A percentile compares a stretch with the other conserved stretches of the same genome.
Evolutionary conservation across 1,140 invertebrate species (phyloP).

Genomic region (Cotesia typhae): DNA sequence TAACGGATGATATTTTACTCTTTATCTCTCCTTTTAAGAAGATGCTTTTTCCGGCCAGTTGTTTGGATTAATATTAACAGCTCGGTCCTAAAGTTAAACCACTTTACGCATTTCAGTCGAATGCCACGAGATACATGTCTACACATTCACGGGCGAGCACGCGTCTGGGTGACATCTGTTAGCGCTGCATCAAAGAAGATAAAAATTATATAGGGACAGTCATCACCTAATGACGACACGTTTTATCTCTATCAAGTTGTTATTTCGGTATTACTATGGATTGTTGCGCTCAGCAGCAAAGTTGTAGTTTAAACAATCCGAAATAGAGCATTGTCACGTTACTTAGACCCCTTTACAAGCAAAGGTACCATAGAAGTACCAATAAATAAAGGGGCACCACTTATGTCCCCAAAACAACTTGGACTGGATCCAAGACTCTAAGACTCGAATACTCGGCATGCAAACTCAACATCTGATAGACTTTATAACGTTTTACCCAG

Average conservation of each 20-base stretch:
- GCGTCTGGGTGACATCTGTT: constrained; percentile 32
- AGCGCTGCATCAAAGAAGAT: constrained; percentile 25
- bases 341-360: not conserved
- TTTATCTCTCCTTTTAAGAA: not conserved
- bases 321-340: constrained; percentile 27
- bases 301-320: not conserved
- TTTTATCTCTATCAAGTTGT: not conserved
- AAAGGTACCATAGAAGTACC: constrained; percentile 29
- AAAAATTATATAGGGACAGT: not conserved
- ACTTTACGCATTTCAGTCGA: constrained; percentile 21
- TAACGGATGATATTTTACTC: not conserved
- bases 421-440: constrained; percentile 36
- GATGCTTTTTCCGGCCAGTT: constrained; percentile 7
- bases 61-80: constrained; percentile 11
- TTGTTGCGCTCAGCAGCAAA: not conserved
- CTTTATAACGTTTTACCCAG: constrained; percentile 15
- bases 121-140: not conserved
- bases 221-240: not conserved
- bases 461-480: constrained; percentile 12
- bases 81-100: constrained; percentile 21
- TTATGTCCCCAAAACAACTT: constrained; percentile 38
- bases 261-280: too few species aligned
- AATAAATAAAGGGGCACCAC: constrained; percentile 48
- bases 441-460: constrained; percentile 30
- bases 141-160: constrained; percentile 8